Evolutionary conservation across 1,140 invertebrate species (phyloP).

Genomic region (Papilio dardanus): DNA sequence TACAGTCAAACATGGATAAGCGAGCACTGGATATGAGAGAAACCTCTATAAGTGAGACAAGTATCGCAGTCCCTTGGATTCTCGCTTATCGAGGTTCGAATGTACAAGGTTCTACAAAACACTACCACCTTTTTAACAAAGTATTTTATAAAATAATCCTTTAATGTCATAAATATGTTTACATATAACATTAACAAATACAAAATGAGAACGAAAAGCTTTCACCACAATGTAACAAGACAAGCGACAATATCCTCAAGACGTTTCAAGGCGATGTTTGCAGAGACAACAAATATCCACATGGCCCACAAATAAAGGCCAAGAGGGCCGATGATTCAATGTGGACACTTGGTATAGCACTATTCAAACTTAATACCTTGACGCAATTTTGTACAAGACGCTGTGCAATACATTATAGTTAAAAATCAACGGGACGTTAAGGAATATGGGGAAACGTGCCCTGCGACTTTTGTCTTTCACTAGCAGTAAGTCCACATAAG

Average conservation of each 20-base stretch:
- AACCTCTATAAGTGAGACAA: too few species aligned
- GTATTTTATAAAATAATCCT: background rate
- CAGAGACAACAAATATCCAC: conserved; percentile 27
- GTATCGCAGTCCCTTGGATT: too few species aligned
- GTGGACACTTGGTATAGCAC: conserved; percentile 15
- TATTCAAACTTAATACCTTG: background rate
- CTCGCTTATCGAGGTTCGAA: too few species aligned
- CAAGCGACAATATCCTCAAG: conserved; percentile 20
- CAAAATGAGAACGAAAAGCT: conserved; percentile 27
- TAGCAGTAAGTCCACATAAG: conserved; percentile 61
- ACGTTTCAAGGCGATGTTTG: conserved; percentile 29
- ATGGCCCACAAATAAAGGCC: conserved; percentile 32
- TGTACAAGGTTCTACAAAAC: too few species aligned
- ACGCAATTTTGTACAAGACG: background rate
- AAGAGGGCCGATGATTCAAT: conserved; percentile 33
- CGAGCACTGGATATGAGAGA: too few species aligned
- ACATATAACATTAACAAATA: conserved; percentile 15
- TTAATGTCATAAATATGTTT: conserved; percentile 19
- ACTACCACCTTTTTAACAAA: background rate
- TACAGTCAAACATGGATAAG: too few species aligned
- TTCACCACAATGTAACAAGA: conserved; percentile 33
- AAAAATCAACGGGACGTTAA: background rate
- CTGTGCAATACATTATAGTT: background rate
- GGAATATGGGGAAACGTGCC: too few species aligned
- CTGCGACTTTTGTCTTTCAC: too few species aligned